Conservation (phyloP, 2,888 invertebrate genomes). For the Nemapogon koenigi region DNA sequence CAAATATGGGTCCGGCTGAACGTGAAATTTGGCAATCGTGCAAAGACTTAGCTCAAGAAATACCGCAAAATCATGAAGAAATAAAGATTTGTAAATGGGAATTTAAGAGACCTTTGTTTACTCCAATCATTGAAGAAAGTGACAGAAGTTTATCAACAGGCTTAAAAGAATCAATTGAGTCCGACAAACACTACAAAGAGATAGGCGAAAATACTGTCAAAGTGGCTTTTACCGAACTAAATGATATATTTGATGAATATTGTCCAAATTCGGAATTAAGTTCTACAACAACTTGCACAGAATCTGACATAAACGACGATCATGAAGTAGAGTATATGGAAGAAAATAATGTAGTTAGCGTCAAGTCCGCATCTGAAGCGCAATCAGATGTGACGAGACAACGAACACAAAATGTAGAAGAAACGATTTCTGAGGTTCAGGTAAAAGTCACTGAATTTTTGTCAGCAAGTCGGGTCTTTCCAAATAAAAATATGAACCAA, state of each 20-base stretch:
- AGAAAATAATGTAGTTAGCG: slow-evolving; percentile 29
- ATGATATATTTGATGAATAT: slow-evolving; percentile 43
- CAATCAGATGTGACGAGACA: slow-evolving; percentile 59
- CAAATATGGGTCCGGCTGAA: slow-evolving; percentile 53
- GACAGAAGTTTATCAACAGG: slow-evolving; percentile 36
- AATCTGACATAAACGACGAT: slow-evolving; percentile 22
- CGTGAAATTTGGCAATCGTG: slow-evolving; percentile 49
- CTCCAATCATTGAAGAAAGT: slow-evolving; percentile 52
- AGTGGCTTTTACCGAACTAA: slow-evolving; percentile 53
- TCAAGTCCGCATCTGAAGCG: slow-evolving; percentile 58
- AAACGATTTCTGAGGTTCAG: slow-evolving; percentile 64
- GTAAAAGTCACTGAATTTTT: slow-evolving; percentile 56
- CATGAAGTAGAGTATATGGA: slow-evolving; percentile 21
- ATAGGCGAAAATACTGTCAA: slow-evolving; percentile 34
- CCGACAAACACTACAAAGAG: background rate
- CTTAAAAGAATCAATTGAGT: slow-evolving; percentile 25
- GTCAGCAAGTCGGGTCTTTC: slow-evolving; percentile 60
- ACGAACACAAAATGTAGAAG: slow-evolving; percentile 34
- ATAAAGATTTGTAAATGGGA: slow-evolving; percentile 31
- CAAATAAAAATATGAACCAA: slow-evolving; percentile 17
- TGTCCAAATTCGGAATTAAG: slow-evolving; percentile 34
- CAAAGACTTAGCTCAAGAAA: slow-evolving; percentile 29
- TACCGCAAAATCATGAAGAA: slow-evolving; percentile 27
- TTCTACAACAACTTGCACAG: slow-evolving; percentile 22
- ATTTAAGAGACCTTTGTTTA: slow-evolving; percentile 36